Base-by-base conservation (phyloP, 2,888 invertebrate species). In the Drosophila anomelani region DNA sequence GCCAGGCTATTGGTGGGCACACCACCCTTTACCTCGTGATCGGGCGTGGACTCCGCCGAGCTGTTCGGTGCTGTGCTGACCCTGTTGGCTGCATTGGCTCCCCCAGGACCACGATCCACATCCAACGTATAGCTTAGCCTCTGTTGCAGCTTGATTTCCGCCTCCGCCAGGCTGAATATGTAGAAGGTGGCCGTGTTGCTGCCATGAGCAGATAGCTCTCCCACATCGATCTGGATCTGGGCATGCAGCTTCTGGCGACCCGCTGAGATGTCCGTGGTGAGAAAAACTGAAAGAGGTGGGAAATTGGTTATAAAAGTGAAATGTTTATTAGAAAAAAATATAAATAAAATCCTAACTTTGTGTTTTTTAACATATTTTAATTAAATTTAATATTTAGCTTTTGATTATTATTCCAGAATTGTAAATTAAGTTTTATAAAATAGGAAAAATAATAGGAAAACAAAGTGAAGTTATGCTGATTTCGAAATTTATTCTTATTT, bases 191-290 rank as follows among this genome's bases (percentile, higher is more conserved):
- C 90, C 26, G 89, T 90, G 55, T 90, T 91, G 69, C 86, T 89
- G 62, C 90, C 87, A 56, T 92, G 92, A 60, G 86, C 89, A 15
- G 92, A 79, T 26, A 93, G 71, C 57, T 92, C 92, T 2, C 93
- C 93, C 71, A 92, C 90, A 70, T 92, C 92, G 56, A 93, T 91
- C 76, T 92, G 91, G 51, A 93, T 91, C 47, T 91, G 85, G 73
- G 94, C 81, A 57, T 94, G 92, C 88, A 94, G 83, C 90, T 94
- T 93, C 90, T 94, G 89, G 85, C 92, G 81, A 91, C 93, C 91
- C 84, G 94, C 78, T 63, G 92, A 91, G 88, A 94, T 75, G 91
- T 93, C 93, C 49, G 93, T 92, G 72, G 93, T 93, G 57, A 94
- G 92, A 86, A 94, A 94, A 73, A 94, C 94, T 94, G 17, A 4